phyloP scores from a whole-genome alignment of 2,797 vertebrate genomes.

The Emydoidea blandingii region DNA sequence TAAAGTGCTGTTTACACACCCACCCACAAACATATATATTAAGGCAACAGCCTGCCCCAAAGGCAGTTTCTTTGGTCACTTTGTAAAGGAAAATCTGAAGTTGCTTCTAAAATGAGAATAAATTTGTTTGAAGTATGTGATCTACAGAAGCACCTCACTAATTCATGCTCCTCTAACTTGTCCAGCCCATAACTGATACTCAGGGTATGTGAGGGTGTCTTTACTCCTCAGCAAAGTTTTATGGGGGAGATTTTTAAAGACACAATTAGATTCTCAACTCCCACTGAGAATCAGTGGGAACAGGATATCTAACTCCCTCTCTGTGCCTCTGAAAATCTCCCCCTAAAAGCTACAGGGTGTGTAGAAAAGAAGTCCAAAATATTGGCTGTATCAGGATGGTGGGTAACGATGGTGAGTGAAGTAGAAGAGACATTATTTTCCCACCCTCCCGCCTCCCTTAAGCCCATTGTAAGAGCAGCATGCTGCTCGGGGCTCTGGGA shows the following conservation, averaged over 20 bases:
- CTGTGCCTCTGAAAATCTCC: neutral
- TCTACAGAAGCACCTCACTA: neutral
- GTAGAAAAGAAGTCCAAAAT: neutral
- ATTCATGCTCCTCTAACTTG: neutral
- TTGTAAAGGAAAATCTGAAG: neutral
- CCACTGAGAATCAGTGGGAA: neutral
- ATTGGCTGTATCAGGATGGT: neutral
- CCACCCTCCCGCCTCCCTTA: neutral
- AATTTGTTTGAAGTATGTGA: neutral
- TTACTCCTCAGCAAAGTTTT: neutral
- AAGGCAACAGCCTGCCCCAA: slow-evolving; percentile 2
- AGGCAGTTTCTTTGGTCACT: slow-evolving; percentile 20
- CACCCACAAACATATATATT: neutral
- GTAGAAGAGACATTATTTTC: neutral
- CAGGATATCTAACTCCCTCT: neutral
- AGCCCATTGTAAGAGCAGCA: neutral
- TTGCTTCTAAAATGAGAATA: slow-evolving; percentile 17
- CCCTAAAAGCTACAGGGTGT: neutral
- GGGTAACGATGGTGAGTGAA: neutral
- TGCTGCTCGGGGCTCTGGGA: neutral
- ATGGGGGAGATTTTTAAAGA: neutral
- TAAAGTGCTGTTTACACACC: slow-evolving; percentile 55
- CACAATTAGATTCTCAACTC: neutral
- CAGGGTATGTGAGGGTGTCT: slow-evolving; percentile 9
- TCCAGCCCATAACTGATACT: neutral